A percentile compares a stretch with the other conserved stretches of the same genome.
Evolutionary conservation across 1,140 invertebrate genomes (phyloP).

Genomic region (Euborellia annulipes): DNA sequence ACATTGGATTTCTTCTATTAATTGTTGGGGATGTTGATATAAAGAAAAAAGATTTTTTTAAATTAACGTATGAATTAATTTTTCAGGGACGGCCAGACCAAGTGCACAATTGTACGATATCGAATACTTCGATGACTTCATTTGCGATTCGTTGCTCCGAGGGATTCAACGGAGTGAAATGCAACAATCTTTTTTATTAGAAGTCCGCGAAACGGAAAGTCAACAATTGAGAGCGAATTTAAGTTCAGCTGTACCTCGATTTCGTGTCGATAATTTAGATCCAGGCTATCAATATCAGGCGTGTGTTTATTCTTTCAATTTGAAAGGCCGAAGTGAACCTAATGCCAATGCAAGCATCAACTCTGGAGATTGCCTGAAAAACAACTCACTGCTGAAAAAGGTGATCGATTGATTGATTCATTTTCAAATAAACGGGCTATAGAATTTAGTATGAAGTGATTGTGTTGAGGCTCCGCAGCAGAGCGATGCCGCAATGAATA

Average conservation of each 20-base stretch:
- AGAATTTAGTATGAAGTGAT: no score
- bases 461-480: no score
- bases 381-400: constrained; percentile 63
- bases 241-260: constrained; percentile 51
- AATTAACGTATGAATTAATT: no score
- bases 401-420: no score
- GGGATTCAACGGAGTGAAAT: constrained; percentile 82
- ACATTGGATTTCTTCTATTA: no score
- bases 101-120: constrained; percentile 75
- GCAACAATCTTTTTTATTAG: constrained; percentile 67
- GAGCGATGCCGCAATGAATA: no score
- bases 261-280: constrained; percentile 57
- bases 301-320: constrained; percentile 65
- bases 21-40: no score
- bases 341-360: constrained; percentile 53
- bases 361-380: constrained; percentile 67
- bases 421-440: no score
- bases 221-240: constrained; percentile 57
- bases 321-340: constrained; percentile 73
- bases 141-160: constrained; percentile 64
- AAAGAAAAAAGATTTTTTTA: no score
- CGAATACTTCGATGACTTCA: constrained; percentile 71
- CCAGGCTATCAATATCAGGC: constrained; percentile 60
- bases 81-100: constrained; percentile 72
- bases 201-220: constrained; percentile 44